Percentiles rank a stretch among this genome's conserved stretches.
Conservation (phyloP, 2,888 invertebrate genomes). For the Scrobipalpa costella region DNA sequence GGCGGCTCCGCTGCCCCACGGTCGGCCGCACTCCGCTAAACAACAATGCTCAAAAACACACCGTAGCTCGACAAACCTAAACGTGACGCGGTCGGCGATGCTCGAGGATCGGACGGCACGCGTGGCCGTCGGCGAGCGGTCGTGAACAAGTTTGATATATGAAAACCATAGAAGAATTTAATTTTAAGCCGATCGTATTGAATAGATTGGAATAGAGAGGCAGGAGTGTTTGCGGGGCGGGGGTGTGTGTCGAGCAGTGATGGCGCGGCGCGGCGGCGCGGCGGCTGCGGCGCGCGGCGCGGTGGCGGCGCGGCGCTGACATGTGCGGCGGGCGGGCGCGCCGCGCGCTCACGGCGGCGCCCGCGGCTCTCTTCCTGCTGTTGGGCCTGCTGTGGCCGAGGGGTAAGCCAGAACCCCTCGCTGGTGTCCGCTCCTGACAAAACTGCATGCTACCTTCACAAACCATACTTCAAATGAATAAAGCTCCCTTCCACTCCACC, state of each 20-base stretch:
- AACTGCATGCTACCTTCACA: background rate
- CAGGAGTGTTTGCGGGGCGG: slow-evolving; percentile 63
- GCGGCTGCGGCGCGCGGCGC: slow-evolving; percentile 69
- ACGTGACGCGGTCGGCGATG: slow-evolving; percentile 70
- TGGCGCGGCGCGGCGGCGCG: slow-evolving; percentile 71
- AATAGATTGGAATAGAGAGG: slow-evolving; percentile 66
- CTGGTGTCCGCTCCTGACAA: background rate
- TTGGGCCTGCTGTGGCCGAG: slow-evolving; percentile 77
- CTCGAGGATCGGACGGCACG: slow-evolving; percentile 71
- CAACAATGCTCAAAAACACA: slow-evolving; percentile 78
- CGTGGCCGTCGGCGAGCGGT: slow-evolving; percentile 73
- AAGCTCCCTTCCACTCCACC: background rate
- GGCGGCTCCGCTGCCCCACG: slow-evolving; percentile 81
- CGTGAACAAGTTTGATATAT: slow-evolving; percentile 70
- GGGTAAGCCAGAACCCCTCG: slow-evolving; percentile 55
- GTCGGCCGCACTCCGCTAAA: slow-evolving; percentile 79
- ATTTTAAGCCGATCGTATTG: slow-evolving; percentile 68
- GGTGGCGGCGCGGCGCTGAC: slow-evolving; percentile 75
- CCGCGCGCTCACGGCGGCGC: slow-evolving; percentile 79
- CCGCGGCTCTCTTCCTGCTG: slow-evolving; percentile 79
- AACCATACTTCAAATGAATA: background rate
- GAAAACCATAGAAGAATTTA: slow-evolving; percentile 69
- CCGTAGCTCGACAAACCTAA: slow-evolving; percentile 68
- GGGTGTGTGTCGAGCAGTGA: slow-evolving; percentile 50
- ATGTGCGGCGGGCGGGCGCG: slow-evolving; percentile 75